Percentiles rank a stretch among this genome's conserved stretches.
Conservation (phyloP, 2,113 vertebrate species). For the Balaenoptera acutorostrata region DNA sequence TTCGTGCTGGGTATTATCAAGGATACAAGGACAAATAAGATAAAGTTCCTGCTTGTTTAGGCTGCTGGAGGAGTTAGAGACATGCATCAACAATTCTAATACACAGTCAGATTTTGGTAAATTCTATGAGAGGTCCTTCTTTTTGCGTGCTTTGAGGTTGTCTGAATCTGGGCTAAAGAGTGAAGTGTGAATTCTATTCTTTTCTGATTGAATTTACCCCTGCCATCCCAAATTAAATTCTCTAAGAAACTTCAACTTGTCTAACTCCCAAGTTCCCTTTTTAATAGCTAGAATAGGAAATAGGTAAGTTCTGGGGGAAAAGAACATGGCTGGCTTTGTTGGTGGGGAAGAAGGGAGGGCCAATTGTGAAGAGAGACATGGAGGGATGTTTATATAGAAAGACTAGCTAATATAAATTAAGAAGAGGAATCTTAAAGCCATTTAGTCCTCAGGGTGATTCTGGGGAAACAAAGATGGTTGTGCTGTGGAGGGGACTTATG, state of each 20-base stretch:
- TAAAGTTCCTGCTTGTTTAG: not conserved
- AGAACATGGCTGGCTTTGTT: not conserved
- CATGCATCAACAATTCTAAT: not conserved
- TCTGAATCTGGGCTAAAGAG: not conserved
- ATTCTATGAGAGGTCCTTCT: not conserved
- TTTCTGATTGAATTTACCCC: not conserved
- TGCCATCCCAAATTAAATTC: not conserved
- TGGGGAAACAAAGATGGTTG: not conserved
- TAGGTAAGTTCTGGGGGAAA: not conserved
- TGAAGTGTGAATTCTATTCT: not conserved
- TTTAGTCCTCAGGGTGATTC: not conserved
- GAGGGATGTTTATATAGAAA: not conserved
- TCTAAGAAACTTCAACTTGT: not conserved
- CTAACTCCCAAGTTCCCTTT: not conserved
- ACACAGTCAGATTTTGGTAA: not conserved
- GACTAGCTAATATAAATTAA: not conserved
- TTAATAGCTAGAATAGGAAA: not conserved
- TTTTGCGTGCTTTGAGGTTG: not conserved
- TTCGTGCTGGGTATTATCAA: not conserved
- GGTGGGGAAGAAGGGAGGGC: not conserved
- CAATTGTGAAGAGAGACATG: not conserved
- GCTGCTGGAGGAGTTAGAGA: not conserved
- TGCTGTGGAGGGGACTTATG: rapidly evolving
- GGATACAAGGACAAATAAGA: not conserved
- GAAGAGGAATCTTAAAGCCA: not conserved